Evolutionary conservation across 2,888 invertebrate species (phyloP), one percentile per base, ranked within the genome.

Genomic region (Laspeyria flexula): DNA sequence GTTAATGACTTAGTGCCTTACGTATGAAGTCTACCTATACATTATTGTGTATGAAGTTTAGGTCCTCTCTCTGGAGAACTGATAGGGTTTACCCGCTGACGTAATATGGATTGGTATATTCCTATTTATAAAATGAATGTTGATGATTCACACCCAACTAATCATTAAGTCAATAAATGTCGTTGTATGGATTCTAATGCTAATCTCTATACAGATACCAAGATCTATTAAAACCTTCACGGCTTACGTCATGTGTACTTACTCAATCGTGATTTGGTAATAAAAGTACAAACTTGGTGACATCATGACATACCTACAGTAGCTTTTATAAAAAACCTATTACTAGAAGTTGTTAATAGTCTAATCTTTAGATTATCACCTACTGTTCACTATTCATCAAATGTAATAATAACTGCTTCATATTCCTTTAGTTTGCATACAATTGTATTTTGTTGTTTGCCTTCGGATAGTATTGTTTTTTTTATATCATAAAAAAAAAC

Each of bases 341-440:
- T 55, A 40, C 16, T 10, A 43, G 35, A 43, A 51, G 40, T 30
- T 29, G 39, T 37, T 25, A 44, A 37, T 30, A 6, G 31, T 15
- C 13, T 18, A 30, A 59, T 54, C 21, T 15, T 5, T 13, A 11
- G 13, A 10, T 53, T 53, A 53, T 50, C 43, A 21, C 5, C 21
- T 21, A 21, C 2, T 21, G 3, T 3, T 21, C 21, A 21, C 7
- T 7, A 25, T 43, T 52, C 40, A 43, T 40, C 10, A 31, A 46
- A 59, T 59, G 51, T 49, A 30, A 50, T 46, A 55, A 63, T 67
- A 53, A 65, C 55, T 40, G 45, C 34, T 18, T 23, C 25, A 35
- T 10, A 15, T 5, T 13, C 30, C 41, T 49, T 40, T 38, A 34
- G 41, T 53, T 45, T 11, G 51, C 41, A 43, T 38, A 37, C 18